phyloP scores from a whole-genome alignment of 2,113 vertebrate species.

The Leuciscus idus region DNA sequence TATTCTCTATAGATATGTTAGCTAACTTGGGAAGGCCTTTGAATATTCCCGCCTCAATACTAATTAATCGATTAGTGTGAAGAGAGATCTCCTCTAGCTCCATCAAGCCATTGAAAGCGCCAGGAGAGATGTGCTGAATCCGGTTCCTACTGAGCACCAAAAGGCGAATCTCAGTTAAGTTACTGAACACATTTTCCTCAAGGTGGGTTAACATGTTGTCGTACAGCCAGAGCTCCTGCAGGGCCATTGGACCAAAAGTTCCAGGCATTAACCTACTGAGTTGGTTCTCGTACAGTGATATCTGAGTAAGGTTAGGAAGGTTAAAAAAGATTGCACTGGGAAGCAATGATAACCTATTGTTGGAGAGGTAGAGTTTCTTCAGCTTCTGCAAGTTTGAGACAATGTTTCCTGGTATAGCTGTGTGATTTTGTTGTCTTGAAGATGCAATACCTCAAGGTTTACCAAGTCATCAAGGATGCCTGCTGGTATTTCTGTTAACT shows the following conservation, averaged over 20 bases:
- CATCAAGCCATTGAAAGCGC: slow-evolving; percentile 80
- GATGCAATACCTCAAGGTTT: slow-evolving; percentile 82
- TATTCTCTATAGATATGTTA: slow-evolving; percentile 89
- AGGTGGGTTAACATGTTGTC: too few relatives aligned
- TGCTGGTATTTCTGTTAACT: slow-evolving; percentile 75
- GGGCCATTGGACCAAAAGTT: too few relatives aligned
- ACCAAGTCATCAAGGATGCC: slow-evolving; percentile 77
- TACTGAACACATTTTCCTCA: too few relatives aligned
- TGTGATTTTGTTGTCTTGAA: slow-evolving; percentile 86
- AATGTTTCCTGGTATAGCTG: slow-evolving; percentile 76
- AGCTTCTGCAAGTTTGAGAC: slow-evolving; percentile 82
- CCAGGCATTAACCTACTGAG: too few relatives aligned
- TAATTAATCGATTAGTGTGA: slow-evolving; percentile 82
- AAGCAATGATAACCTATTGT: slow-evolving; percentile 81
- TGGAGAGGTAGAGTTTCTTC: slow-evolving; percentile 85
- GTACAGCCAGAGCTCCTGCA: too few relatives aligned
- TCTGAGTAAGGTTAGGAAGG: slow-evolving; percentile 77
- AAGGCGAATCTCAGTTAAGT: too few relatives aligned
- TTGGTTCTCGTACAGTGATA: slow-evolving; percentile 89
- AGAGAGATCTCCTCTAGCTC: slow-evolving; percentile 85
- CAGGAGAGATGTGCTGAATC: slow-evolving; percentile 74
- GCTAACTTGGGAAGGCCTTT: slow-evolving; percentile 77
- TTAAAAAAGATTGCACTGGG: slow-evolving; percentile 82
- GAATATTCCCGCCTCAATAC: slow-evolving; percentile 75
- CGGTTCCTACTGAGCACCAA: too few relatives aligned